Percentiles rank a stretch among this genome's conserved stretches.
Evolutionary conservation across 2,888 invertebrate species (phyloP).

Genomic region (Zaprionus obscuricornis): DNA sequence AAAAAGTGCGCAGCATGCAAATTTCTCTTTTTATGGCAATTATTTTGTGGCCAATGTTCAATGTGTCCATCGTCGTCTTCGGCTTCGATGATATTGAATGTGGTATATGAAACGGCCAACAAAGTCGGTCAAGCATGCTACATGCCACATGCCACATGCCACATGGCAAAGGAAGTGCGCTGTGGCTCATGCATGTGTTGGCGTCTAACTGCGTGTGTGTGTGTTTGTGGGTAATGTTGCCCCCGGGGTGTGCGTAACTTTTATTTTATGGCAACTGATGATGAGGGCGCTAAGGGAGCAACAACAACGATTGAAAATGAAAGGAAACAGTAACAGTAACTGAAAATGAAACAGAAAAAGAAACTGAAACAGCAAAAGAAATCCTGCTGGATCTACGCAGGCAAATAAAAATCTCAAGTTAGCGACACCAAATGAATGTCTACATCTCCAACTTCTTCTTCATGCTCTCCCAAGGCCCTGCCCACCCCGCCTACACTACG

Average conservation of each 20-base stretch:
- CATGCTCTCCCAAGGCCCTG: too few relatives aligned
- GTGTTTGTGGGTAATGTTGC: slow-evolving; percentile 52
- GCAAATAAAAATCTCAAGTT: slow-evolving; percentile 57
- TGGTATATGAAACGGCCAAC: slow-evolving; percentile 16
- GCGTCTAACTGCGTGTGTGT: slow-evolving; percentile 12
- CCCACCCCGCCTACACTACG: slow-evolving; percentile 10
- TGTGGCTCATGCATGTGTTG: slow-evolving; percentile 1
- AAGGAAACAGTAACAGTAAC: slow-evolving; percentile 46
- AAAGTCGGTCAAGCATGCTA: slow-evolving; percentile 63
- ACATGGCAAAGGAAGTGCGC: slow-evolving; percentile 7
- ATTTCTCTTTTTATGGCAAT: slow-evolving; percentile 53
- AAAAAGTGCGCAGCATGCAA: slow-evolving; percentile 73
- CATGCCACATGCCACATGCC: slow-evolving; percentile 38
- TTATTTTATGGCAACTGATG: slow-evolving; percentile 78
- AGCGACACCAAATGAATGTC: slow-evolving; percentile 62
- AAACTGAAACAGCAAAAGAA: slow-evolving; percentile 21
- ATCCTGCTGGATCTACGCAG: slow-evolving; percentile 35
- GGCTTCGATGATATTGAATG: slow-evolving; percentile 62
- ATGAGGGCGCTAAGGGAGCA: slow-evolving; percentile 71
- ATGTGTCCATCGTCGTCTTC: slow-evolving; percentile 49
- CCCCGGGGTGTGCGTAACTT: slow-evolving; percentile 78
- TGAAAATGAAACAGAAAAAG: too few relatives aligned
- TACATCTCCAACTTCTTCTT: too few relatives aligned
- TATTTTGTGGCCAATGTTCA: slow-evolving; percentile 69
- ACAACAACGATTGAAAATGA: slow-evolving; percentile 76